phyloP scores from a whole-genome alignment of 2,888 invertebrate genomes.

The Cremastobaeus sp. region DNA sequence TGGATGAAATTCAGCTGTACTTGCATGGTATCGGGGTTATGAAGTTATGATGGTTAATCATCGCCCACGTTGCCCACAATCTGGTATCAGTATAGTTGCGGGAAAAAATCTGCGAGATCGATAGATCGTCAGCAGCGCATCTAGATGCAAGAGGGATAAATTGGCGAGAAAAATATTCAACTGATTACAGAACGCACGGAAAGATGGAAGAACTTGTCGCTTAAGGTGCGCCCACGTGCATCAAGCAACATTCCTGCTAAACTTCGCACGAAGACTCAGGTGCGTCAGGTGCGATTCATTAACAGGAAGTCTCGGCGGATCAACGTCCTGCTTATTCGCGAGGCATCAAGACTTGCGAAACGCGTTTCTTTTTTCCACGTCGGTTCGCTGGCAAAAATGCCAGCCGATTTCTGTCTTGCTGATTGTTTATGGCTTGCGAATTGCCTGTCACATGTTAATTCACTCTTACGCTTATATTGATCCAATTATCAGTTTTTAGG shows the following conservation, averaged over 20 bases:
- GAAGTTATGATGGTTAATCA: conserved; percentile 21
- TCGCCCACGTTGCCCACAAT: conserved; percentile 26
- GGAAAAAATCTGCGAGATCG: conserved; percentile 22
- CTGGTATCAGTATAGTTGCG: conserved; percentile 36
- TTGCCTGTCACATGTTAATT: conserved; percentile 25
- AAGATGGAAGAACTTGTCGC: conserved; percentile 49
- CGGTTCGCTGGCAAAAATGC: conserved; percentile 21
- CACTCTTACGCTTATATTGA: conserved; percentile 40
- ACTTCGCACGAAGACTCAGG: conserved; percentile 55
- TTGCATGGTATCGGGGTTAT: no score
- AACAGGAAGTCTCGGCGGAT: conserved; percentile 58
- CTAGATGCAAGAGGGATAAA: conserved; percentile 30
- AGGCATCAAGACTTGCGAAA: conserved; percentile 31
- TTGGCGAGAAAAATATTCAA: conserved; percentile 8
- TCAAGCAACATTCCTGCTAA: conserved; percentile 47
- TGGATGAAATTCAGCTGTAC: background rate
- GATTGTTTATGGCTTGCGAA: conserved; percentile 40
- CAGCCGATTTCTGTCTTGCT: no score
- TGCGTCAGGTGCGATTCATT: conserved; percentile 59
- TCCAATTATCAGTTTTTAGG: conserved; percentile 36
- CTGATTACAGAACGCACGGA: conserved; percentile 40
- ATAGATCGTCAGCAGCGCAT: conserved; percentile 27
- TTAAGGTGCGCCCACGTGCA: conserved; percentile 56
- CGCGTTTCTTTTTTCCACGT: conserved; percentile 41
- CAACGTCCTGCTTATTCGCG: conserved; percentile 54